Conservation (phyloP, 2,113 vertebrate species). For the Piaya cayana region DNA sequence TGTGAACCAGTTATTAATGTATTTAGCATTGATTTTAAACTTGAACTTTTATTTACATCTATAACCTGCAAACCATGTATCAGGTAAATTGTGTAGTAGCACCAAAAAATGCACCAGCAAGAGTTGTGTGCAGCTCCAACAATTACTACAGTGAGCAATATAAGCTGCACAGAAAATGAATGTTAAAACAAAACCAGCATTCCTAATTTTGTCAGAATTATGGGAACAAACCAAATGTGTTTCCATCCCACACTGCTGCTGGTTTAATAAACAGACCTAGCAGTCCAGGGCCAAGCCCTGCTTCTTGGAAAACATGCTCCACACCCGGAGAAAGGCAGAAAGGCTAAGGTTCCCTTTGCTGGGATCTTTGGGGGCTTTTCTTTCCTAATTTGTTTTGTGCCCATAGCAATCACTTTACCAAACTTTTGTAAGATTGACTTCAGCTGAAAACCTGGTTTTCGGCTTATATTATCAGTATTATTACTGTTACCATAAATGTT, state of each 20-base stretch:
- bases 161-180: background rate
- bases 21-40: background rate
- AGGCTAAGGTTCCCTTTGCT: background rate
- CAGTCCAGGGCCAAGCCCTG: background rate
- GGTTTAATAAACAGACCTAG: background rate
- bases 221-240: background rate
- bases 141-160: accelerated
- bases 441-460: background rate
- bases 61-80: background rate
- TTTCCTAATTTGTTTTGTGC: background rate
- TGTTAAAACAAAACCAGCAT: background rate
- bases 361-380: background rate
- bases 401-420: background rate
- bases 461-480: background rate
- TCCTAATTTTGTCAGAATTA: background rate
- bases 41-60: background rate
- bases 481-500: background rate
- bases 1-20: background rate
- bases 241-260: background rate
- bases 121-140: background rate
- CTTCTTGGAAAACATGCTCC: constrained; percentile 4
- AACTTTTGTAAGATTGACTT: background rate
- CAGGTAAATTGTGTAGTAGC: background rate
- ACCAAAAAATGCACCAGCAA: background rate
- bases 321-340: background rate